Evolutionary conservation across 1,140 invertebrate species (phyloP), one percentile per base, ranked within the genome.

Genomic region (Epicauta chinensis): DNA sequence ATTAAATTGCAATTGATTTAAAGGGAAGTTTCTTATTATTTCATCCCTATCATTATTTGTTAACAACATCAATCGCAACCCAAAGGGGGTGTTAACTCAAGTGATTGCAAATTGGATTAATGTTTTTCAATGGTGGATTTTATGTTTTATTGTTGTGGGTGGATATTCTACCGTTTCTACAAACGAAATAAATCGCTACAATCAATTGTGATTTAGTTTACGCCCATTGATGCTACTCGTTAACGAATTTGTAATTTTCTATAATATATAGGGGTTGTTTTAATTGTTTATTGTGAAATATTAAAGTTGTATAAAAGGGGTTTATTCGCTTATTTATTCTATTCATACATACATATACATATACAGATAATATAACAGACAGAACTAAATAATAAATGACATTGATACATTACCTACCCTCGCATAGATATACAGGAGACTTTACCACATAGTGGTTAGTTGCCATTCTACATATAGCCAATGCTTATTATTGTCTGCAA

Each of bases 101-200:
- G 50, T 57, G 50, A 37, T 39, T 23, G 35, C 38, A 45, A 56
- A 57, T 57, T 52, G 55, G 50, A 57, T 57, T 57, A 57, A 53
- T 53, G 50, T 53, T 57, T 57, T 53, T 53, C 44, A 53, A 40
- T 42, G 14, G 55, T 23, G 23, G 55, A 53, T 57, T 44, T 57
- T 23, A n/a, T n/a, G 23, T 23, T 23, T 23, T 23, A 23, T 37
- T 39, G 50, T 57, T 49, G 52, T 51, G 50, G 50, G 50, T 57
- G 50, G 52, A 49, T 43, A 39, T 13, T 53, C 56, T 56, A 60
- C 54, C 58, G 58, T 49, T 60, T 60, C 58, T 56, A 59, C 56
- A 56, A 57, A 54, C 30, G 58, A 56, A 50, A 60, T 60, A 53
- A 23, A 23, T 23, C 23, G 23, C 7, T 23, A 23, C 23, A 23